These are phyloP conservation scores for Arnoldichthys spilopterus DNA, from an alignment of 2,797 vertebrate species.

Conservation along the genomic window DNA sequence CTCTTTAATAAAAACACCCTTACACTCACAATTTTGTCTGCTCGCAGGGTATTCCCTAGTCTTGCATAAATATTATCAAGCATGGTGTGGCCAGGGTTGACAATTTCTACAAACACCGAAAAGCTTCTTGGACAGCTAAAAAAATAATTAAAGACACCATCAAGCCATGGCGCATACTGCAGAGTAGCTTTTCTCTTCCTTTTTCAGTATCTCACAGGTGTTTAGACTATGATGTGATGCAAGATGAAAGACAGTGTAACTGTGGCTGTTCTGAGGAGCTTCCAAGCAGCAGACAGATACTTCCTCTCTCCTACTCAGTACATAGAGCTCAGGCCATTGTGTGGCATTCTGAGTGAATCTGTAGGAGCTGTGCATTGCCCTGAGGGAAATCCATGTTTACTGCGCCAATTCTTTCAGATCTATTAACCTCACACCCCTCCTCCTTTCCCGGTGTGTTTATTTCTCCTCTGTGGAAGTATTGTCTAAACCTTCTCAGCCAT, in stretches of 20 bases:
- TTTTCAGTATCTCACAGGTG: background rate
- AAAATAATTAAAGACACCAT: conserved; percentile 6
- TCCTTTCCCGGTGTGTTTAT: conserved; percentile 23
- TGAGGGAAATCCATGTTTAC: conserved; percentile 47
- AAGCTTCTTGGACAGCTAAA: background rate
- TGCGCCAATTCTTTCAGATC: conserved; percentile 28
- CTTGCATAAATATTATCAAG: background rate
- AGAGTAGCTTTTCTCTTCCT: background rate
- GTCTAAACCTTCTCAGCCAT: conserved; percentile 55
- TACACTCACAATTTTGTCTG: background rate
- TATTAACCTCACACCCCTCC: conserved; percentile 5
- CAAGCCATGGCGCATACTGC: background rate
- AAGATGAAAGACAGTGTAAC: conserved; percentile 18
- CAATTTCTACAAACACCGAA: background rate
- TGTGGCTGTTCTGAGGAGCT: background rate
- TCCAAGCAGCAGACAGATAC: conserved; percentile 29
- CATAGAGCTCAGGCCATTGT: background rate
- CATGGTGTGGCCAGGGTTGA: background rate
- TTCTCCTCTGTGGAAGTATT: conserved; percentile 34
- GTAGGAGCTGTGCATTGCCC: conserved; percentile 43
- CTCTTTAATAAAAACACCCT: background rate
- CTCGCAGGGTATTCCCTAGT: background rate
- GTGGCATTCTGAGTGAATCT: conserved; percentile 46
- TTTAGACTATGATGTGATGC: conserved; percentile 4
- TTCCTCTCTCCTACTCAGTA: conserved; percentile 1